phyloP scores from a whole-genome alignment of 1,140 invertebrate species.

The Pogonomyrmex californicus region DNA sequence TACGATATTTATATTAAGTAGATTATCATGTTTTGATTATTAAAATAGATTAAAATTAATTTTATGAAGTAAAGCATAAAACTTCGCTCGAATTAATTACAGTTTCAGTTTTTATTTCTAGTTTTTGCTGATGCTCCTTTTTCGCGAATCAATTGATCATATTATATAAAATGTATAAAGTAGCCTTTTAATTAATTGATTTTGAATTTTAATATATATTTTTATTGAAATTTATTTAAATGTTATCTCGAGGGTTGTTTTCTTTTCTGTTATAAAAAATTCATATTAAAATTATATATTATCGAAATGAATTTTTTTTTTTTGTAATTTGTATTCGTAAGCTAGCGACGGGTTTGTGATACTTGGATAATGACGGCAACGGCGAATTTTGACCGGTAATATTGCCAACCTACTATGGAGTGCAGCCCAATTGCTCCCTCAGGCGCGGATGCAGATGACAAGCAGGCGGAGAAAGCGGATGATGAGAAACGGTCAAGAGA shows the following conservation, averaged over 20 bases:
- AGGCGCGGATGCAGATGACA: constrained; percentile 67
- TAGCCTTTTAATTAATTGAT: neutral
- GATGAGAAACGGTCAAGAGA: constrained; percentile 36
- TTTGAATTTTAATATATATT: neutral
- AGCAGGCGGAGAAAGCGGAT: constrained; percentile 47
- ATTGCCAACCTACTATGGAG: constrained; percentile 60
- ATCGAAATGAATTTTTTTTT: neutral
- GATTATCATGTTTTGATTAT: constrained; percentile 30
- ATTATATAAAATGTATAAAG: neutral
- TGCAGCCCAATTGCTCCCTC: constrained; percentile 65
- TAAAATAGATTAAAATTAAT: constrained; percentile 24
- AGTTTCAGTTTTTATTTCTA: neutral
- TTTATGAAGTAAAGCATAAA: neutral
- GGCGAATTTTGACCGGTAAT: constrained; percentile 42
- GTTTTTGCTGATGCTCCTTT: neutral
- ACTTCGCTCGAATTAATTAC: neutral
- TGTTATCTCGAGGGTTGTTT: neutral
- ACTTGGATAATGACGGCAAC: constrained; percentile 18
- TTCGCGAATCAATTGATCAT: neutral
- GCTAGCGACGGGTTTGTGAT: constrained; percentile 16
- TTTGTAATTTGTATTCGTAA: neutral
- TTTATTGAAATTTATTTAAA: neutral
- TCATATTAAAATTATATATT: neutral
- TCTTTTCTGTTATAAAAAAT: neutral
- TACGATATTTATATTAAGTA: neutral